Conservation (phyloP, 2,888 invertebrate species). For the Macrophya annulata region DNA sequence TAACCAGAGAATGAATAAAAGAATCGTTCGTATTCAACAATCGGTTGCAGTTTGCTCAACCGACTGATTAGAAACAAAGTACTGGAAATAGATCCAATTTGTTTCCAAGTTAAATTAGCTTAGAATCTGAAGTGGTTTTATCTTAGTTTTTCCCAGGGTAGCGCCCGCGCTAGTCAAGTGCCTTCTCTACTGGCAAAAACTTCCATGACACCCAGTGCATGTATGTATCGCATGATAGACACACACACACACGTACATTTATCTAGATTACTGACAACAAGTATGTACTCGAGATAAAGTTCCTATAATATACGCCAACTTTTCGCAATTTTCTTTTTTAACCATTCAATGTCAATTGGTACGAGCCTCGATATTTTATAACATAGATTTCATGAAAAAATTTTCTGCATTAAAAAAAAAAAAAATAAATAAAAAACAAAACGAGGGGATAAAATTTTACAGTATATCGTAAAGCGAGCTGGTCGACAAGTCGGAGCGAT, state of each 20-base stretch:
- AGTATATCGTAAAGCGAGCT: not conserved
- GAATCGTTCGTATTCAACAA: not conserved
- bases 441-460: not conserved
- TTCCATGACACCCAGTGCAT: constrained; percentile 27
- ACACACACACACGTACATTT: not conserved
- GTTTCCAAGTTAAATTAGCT: constrained; percentile 61
- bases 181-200: constrained; percentile 61
- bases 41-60: constrained; percentile 26
- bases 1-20: not conserved
- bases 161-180: constrained; percentile 59
- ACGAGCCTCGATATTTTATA: not conserved
- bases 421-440: not conserved
- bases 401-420: not conserved
- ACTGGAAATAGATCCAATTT: constrained; percentile 61
- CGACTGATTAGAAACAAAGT: constrained; percentile 63
- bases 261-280: not conserved
- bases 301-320: not conserved
- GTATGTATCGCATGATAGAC: not conserved
- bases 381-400: not conserved
- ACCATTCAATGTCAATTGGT: not conserved
- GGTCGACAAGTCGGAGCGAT: constrained; percentile 18
- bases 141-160: constrained; percentile 68
- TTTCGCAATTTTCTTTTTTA: not conserved
- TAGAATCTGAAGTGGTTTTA: constrained; percentile 66
- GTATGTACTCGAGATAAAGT: not conserved